Base-by-base conservation (phyloP, 2,797 vertebrate genomes). In the Protonibea diacanthus region DNA sequence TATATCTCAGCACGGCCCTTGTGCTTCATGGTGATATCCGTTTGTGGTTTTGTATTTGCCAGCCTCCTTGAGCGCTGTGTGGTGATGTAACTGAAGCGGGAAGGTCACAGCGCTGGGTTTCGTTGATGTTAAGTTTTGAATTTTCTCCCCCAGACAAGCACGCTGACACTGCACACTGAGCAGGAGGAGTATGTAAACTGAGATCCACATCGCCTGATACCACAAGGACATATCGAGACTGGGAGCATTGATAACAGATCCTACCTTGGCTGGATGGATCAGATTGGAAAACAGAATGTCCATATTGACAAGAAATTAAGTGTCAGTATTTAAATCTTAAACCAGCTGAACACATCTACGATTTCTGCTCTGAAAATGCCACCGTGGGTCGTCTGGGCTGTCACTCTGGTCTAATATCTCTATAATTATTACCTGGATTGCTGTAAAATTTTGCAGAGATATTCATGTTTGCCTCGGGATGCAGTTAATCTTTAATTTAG, bases 131-230 rank as follows among this genome's bases (percentile, higher is more conserved):
- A 85, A 91, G 80, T 90, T 92, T 87, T 75, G 86, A 77, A 76
- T 85, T 87, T 92, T 91, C 87, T 84, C 56, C 85, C 85, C 71
- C 66, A 86, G 90, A 92, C 81, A 74, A 88, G 90, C 78, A 57
- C 45, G 92, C 94, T 95, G 94, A 95, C 74, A 66, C 86, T 84
- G 93, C 94, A 92, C 58, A 82, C 75, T 23, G 60, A 27, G 64
- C 82, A 78, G 78, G 58, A 84, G 83, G 77, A 74, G 81, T 71
- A 66, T 88, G 93, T 89, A 94, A 94, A 84, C 79, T 88, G 93
- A 94, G 92, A 94, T 87, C 82, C 85, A 68, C 76, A 82, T 84
- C 33, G 29, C 79, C 74, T 71, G 86, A 90, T 84, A 84, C 64
- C 87, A 82, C 89, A 93, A 94, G 92, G 91, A 88, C 92, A 68